Base-by-base conservation (phyloP, 1,140 invertebrate species). In the Helicoverpa armigera region DNA sequence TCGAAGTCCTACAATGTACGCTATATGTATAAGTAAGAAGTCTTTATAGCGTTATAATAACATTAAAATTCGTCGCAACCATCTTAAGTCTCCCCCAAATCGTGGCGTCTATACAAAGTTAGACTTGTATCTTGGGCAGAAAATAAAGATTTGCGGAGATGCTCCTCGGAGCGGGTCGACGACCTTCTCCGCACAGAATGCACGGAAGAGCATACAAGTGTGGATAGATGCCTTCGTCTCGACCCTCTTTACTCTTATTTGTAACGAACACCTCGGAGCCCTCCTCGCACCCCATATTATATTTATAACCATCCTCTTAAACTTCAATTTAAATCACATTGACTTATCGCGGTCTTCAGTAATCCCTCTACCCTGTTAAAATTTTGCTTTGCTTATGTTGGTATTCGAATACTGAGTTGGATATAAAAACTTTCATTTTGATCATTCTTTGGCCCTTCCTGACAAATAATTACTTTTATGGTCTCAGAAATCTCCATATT, bases 61-160 rank as follows among this genome's bases (percentile, higher is more conserved):
- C 35, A 73, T 61, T 61, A 51, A 23, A 61, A 50, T 16, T 60
- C 54, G 53, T 70, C 65, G 54, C 50, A 67, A 35, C 43, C 63
- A 70, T 53, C 53, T 56, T 43, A 58, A 50, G 50, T 58, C 70
- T 74, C 74, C 79, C 79, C 77, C 63, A 63, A 78, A 76, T 48
- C 60, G 56, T 61, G 54, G 61, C 50, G 61, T 60, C 51, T 63
- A 69, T 74, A 60, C 75, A 67, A 69, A 72, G 80, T 70, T 79
- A 81, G 53, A 9, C 61, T 65, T 73, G 60, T 51, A 79, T 81
- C 67, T 83, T 75, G 79, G 82, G 74, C 73, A 82, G 80, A 85
- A 86, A 63, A 87, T 90, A 88, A 90, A 88, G 88, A 89, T 93
- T 90, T 85, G 87, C 90, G 84, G 87, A 86, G 89, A 90, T 90